These are phyloP conservation scores for Spatulosminthurus flaviceps DNA, from an alignment of 2,888 invertebrate species.

Conservation along the genomic window DNA sequence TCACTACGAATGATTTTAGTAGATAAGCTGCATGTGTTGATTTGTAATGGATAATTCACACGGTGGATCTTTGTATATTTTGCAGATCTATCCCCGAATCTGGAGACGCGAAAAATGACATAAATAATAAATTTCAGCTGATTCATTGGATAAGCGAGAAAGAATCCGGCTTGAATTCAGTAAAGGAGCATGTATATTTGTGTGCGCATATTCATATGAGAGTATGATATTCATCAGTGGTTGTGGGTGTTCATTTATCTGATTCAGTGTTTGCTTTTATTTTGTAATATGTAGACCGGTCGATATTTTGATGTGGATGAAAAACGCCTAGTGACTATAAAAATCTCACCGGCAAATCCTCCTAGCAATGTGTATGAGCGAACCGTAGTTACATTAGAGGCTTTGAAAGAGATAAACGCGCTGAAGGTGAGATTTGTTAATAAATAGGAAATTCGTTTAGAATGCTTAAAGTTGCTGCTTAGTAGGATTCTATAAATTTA, in stretches of 20 bases:
- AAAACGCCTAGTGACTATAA: conserved; percentile 52
- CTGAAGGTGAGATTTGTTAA: conserved; percentile 31
- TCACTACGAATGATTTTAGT: no score
- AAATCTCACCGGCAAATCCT: conserved; percentile 45
- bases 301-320: conserved; percentile 54
- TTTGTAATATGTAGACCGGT: conserved; percentile 39
- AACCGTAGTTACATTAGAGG: conserved; percentile 49
- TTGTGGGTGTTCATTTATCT: no score
- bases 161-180: conserved; percentile 38
- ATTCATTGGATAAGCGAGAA: conserved; percentile 50
- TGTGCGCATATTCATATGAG: neutral
- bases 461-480: no score
- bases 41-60: no score
- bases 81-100: neutral
- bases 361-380: conserved; percentile 15
- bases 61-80: no score
- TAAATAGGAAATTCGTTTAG: neutral
- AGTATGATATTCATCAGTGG: neutral
- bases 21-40: no score
- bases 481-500: no score
- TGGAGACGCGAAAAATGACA: conserved; percentile 29
- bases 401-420: conserved; percentile 50
- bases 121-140: conserved; percentile 48
- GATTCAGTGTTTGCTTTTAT: no score
- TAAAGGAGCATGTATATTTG: conserved; percentile 6